These are phyloP conservation scores for Erinaceus europaeus DNA, from an alignment of 2,113 vertebrate species.

Conservation along the genomic window DNA sequence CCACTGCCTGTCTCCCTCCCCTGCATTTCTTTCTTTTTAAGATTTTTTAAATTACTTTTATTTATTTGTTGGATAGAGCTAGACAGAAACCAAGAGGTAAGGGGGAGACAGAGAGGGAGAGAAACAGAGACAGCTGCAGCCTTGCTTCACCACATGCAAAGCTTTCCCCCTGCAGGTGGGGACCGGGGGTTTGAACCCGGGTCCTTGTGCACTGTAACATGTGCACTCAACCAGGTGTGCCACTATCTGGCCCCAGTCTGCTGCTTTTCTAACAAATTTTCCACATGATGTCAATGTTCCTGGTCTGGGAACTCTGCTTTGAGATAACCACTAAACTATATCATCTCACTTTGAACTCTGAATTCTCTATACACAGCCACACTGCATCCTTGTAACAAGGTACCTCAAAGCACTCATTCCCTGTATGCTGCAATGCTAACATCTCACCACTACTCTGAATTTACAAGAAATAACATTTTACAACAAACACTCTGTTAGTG, in stretches of 20 bases:
- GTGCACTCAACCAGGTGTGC: no score
- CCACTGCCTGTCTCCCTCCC: no score
- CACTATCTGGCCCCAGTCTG: neutral
- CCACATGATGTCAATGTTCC: neutral
- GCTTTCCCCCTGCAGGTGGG: no score
- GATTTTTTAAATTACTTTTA: no score
- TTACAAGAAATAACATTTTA: neutral
- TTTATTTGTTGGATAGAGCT: no score
- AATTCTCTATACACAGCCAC: neutral
- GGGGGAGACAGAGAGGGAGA: no score
- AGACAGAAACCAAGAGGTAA: no score
- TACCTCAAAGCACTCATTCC: neutral
- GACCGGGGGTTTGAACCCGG: no score
- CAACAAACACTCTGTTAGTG: neutral
- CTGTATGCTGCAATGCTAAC: neutral
- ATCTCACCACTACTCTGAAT: neutral
- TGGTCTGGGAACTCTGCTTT: neutral
- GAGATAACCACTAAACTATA: neutral
- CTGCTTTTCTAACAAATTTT: neutral
- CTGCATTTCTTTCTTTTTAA: no score
- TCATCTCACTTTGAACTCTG: neutral
- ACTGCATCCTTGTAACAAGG: neutral
- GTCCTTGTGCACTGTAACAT: no score
- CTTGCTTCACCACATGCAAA: no score
- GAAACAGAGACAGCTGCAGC: no score